Conservation (phyloP, 2,797 vertebrate species). For the Propithecus perrieri region DNA sequence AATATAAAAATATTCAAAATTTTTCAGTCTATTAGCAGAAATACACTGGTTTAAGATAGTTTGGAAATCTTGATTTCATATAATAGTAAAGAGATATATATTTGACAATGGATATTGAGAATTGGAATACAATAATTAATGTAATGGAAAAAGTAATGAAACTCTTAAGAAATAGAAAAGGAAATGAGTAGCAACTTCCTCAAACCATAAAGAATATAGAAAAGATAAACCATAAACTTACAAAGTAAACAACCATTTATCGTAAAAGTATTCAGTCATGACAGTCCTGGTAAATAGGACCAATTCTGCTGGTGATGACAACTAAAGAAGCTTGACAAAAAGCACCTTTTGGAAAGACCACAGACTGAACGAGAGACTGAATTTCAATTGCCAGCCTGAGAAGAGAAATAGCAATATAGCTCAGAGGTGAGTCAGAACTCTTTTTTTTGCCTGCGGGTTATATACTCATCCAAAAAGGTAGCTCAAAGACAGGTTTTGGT, state of each 20-base stretch:
- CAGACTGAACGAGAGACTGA: not conserved
- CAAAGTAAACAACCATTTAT: not conserved
- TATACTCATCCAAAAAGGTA: not conserved
- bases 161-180: not conserved
- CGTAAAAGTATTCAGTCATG: not conserved
- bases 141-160: not conserved
- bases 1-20: not conserved
- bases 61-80: not conserved
- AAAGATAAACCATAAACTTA: not conserved
- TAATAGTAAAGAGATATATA: not conserved
- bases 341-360: not conserved
- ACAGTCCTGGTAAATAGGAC: not conserved
- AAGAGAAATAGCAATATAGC: not conserved
- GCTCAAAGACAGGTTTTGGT: not conserved
- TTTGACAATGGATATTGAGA: not conserved
- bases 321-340: not conserved
- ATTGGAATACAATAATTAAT: constrained; percentile 10
- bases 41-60: not conserved
- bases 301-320: not conserved
- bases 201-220: not conserved
- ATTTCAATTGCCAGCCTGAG: not conserved
- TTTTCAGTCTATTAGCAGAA: not conserved
- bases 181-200: not conserved
- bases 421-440: not conserved
- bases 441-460: not conserved